These are phyloP conservation scores for Torymus auratus DNA, from an alignment of 2,888 invertebrate genomes.

Conservation along the genomic window DNA sequence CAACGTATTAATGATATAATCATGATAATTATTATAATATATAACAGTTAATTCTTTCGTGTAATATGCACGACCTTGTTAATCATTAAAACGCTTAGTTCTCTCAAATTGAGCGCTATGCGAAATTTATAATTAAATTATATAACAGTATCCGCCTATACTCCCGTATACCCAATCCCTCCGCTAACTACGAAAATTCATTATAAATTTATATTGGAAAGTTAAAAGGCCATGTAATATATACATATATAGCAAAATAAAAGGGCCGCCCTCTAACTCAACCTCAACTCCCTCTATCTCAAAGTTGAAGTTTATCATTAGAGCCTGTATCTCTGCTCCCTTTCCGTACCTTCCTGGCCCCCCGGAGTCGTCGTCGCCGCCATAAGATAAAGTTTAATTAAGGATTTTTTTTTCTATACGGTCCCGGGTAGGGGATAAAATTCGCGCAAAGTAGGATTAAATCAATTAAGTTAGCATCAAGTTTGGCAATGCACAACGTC, in stretches of 20 bases:
- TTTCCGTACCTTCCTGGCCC: no score
- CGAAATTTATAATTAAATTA: conserved; percentile 21
- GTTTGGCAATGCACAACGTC: conserved; percentile 26
- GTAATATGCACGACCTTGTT: conserved; percentile 2
- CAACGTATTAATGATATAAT: no score
- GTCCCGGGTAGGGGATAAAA: not conserved
- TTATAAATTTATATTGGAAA: not conserved
- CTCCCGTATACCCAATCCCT: no score
- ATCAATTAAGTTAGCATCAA: conserved; percentile 45
- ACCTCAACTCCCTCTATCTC: no score
- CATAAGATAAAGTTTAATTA: conserved; percentile 14
- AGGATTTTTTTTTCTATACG: conserved; percentile 5
- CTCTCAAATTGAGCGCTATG: conserved; percentile 20
- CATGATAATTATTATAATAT: no score
- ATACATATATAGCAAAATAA: no score
- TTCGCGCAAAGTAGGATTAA: conserved; percentile 40
- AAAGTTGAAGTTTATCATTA: no score
- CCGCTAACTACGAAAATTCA: conserved; percentile 7
- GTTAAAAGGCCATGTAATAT: no score
- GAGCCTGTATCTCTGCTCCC: no score
- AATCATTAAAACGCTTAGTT: conserved; percentile 5
- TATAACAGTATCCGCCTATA: not conserved
- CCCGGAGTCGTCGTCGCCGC: not conserved
- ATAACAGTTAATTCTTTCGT: not conserved
- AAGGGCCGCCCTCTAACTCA: no score